Percentiles rank a stretch among this genome's conserved stretches.
These are phyloP conservation scores for Phenganax stokvisi DNA, from an alignment of 92 coral and sea anemone species.

Conservation along the genomic window DNA sequence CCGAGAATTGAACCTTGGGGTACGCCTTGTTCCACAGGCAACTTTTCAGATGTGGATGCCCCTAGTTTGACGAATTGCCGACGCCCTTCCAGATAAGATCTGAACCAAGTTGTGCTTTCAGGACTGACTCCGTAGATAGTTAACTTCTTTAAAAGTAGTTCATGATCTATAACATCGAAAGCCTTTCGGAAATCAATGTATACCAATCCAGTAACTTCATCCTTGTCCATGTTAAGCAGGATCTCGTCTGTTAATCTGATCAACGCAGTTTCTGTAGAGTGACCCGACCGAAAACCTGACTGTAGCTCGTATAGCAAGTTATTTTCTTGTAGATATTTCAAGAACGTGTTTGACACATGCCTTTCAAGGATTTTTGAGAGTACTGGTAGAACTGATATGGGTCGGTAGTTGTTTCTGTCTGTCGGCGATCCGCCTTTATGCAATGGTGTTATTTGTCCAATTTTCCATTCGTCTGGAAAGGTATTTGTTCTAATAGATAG, in stretches of 20 bases:
- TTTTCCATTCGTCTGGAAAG: slow-evolving; percentile 46
- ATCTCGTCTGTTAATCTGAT: slow-evolving; percentile 45
- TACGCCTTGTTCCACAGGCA: slow-evolving; percentile 30
- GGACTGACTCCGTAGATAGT: slow-evolving; percentile 23
- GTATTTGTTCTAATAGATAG: slow-evolving; percentile 33
- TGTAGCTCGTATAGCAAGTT: slow-evolving; percentile 33
- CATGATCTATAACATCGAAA: slow-evolving; percentile 41
- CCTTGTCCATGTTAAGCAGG: slow-evolving; percentile 40
- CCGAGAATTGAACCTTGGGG: slow-evolving; percentile 39
- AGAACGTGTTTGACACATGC: slow-evolving; percentile 37
- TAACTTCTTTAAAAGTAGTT: slow-evolving; percentile 30
- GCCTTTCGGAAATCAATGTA: slow-evolving; percentile 42
- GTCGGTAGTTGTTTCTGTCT: slow-evolving; percentile 33
- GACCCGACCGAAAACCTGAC: slow-evolving; percentile 38
- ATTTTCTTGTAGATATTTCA: slow-evolving; percentile 26
- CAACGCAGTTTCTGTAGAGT: slow-evolving; percentile 48
- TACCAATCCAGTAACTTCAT: slow-evolving; percentile 35
- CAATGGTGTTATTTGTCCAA: slow-evolving; percentile 27
- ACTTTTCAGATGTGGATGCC: slow-evolving; percentile 20
- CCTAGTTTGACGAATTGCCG: slow-evolving; percentile 40
- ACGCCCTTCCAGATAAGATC: slow-evolving; percentile 34
- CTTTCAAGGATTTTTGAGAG: slow-evolving; percentile 42
- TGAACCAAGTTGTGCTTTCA: slow-evolving; percentile 34
- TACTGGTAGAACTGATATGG: slow-evolving; percentile 31
- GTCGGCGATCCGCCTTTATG: slow-evolving; percentile 16